Evolutionary conservation across 2,888 invertebrate genomes (phyloP), one percentile per base, ranked within the genome.

Genomic region (Ophioninae sp.): DNA sequence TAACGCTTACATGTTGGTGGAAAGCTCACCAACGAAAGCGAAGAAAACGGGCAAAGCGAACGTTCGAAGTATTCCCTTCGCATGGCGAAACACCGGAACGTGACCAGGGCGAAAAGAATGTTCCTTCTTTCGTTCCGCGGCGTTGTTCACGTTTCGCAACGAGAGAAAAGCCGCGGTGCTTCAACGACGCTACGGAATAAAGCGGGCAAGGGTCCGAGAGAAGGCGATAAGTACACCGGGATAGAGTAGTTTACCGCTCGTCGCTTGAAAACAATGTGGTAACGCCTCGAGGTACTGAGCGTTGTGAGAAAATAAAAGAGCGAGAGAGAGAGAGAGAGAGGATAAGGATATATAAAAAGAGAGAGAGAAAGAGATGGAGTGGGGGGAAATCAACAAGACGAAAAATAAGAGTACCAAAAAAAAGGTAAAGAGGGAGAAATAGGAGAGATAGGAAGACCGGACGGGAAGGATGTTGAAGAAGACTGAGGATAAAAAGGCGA

Each of bases 211-310:
- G 70, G 20, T 20, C 62, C 59, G 37, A 17, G 74, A 30, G 56
- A 59, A 79, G 39, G 73, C 78, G 81, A 80, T 85, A 86, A 86
- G 85, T 86, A 85, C 85, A 85, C 82, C 83, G 73, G 84, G 82
- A 82, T 82, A 73, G 82, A 82, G 79, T 82, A 85, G 85, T 85
- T 85, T 85, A 83, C 83, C 83, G 84, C 76, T 86, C 79, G 77
- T 76, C 81, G 59, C 79, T 82, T 61, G 75, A 83, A 85, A 86
- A 85, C 85, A 85, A 85, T 86, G 86, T 83, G 83, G 85, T 82
- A 78, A 85, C 62, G 70, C 79, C 81, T 82, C 50, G 80, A 73
- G 82, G 77, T 67, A 72, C 72, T 10, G 64, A 67, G 64, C 68
- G 65, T 72, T 65, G 74, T 65, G 50, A 50, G 50, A 50, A 50